Percentiles rank a stretch among this genome's conserved stretches.
Conservation (phyloP, 2,888 invertebrate genomes). For the Orthonevra nobilis region DNA sequence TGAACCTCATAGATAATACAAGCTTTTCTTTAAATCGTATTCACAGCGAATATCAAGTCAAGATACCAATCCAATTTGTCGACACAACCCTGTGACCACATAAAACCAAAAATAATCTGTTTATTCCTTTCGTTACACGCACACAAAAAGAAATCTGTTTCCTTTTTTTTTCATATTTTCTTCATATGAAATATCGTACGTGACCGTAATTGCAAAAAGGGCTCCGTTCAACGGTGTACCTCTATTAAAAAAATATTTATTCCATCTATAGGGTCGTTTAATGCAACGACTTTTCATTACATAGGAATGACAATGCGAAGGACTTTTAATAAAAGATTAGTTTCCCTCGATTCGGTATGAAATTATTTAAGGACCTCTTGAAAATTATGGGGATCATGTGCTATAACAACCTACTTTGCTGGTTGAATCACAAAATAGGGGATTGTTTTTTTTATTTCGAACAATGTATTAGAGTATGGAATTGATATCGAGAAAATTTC, state of each 20-base stretch:
- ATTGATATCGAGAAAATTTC: too few species aligned
- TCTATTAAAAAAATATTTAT: conserved; percentile 30
- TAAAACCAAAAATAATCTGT: conserved; percentile 64
- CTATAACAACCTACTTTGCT: conserved; percentile 25
- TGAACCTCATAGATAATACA: conserved; percentile 11
- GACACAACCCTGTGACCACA: conserved; percentile 53
- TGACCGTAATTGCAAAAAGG: conserved; percentile 59
- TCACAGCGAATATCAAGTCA: conserved; percentile 13
- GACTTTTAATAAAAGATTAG: conserved; percentile 70
- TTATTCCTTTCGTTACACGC: conserved; percentile 57
- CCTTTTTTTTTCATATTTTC: conserved; percentile 48
- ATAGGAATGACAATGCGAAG: conserved; percentile 62
- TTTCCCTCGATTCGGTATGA: conserved; percentile 52
- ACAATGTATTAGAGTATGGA: too few species aligned
- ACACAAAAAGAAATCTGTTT: conserved; percentile 26
- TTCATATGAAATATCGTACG: conserved; percentile 64
- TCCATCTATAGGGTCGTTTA: conserved; percentile 56
- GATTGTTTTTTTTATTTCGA: neutral
- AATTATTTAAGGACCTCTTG: conserved; percentile 46
- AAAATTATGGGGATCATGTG: conserved; percentile 51
- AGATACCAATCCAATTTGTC: conserved; percentile 54
- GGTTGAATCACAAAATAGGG: conserved; percentile 35
- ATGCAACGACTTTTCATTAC: conserved; percentile 70
- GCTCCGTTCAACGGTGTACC: conserved; percentile 15
- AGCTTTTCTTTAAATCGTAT: conserved; percentile 26